phyloP scores from a whole-genome alignment of 2,113 vertebrate genomes.

The Megaleporinus macrocephalus region DNA sequence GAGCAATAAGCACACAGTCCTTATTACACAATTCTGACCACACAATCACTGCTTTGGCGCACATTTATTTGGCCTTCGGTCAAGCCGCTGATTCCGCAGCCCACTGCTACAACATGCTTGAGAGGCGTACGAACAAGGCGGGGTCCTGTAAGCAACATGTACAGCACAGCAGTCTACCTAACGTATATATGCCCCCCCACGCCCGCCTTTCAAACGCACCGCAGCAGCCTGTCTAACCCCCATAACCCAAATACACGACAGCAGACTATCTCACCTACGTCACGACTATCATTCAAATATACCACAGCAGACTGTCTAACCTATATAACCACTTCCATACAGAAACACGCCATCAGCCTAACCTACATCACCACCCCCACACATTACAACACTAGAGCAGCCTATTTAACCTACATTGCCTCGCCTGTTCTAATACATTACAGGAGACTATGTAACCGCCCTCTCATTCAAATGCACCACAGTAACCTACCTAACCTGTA shows the following conservation, averaged over 20 bases:
- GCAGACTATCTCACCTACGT: not conserved
- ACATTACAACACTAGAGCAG: no score
- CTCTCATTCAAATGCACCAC: not conserved
- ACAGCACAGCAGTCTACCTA: not conserved
- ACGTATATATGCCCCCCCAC: no score
- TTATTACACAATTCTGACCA: not conserved
- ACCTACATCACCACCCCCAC: not conserved
- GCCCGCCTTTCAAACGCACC: not conserved
- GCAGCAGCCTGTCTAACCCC: not conserved
- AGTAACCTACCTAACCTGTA: not conserved
- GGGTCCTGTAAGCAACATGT: slow-evolving; percentile 46
- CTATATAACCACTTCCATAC: not conserved
- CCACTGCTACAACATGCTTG: not conserved
- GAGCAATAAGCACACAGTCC: not conserved
- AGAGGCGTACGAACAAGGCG: slow-evolving; percentile 31
- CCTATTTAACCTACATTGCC: not conserved
- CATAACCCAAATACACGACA: not conserved
- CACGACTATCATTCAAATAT: not conserved
- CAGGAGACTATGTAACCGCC: not conserved
- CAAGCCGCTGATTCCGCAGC: not conserved
- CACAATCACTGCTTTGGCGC: not conserved
- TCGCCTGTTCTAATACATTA: not conserved
- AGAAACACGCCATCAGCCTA: not conserved
- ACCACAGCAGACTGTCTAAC: not conserved
- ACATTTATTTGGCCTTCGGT: not conserved